A percentile compares a stretch with the other conserved stretches of the same genome.
Evolutionary conservation across 2,797 vertebrate species (phyloP).

Genomic region (Chromis chromis): DNA sequence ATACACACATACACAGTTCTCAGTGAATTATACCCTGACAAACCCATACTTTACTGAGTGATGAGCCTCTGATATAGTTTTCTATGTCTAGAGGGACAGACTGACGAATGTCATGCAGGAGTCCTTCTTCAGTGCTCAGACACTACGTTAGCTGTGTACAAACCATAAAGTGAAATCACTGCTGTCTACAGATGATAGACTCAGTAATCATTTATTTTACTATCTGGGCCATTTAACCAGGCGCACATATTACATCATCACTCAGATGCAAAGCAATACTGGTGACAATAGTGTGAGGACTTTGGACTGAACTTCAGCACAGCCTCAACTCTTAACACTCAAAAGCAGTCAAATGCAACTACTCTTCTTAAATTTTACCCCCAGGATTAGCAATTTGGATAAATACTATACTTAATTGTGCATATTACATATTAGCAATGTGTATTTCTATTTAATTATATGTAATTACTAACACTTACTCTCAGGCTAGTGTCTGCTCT

Average conservation of each 20-base stretch:
- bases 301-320: conserved; percentile 64
- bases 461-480: conserved; percentile 4
- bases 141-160: not conserved
- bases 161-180: conserved; percentile 31
- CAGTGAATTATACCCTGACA: conserved; percentile 22
- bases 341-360: not conserved
- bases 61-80: conserved; percentile 16
- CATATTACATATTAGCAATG: not conserved
- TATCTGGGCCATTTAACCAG: conserved; percentile 27
- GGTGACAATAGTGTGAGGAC: conserved; percentile 52
- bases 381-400: not conserved
- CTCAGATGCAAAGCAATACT: conserved; percentile 22
- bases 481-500: not conserved
- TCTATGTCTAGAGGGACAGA: conserved; percentile 19
- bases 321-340: not conserved
- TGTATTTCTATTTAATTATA: not conserved
- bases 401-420: not conserved
- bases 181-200: conserved; percentile 2
- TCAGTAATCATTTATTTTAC: conserved; percentile 27
- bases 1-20: not conserved
- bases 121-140: conserved; percentile 26
- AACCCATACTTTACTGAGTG: conserved; percentile 27
- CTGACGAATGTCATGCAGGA: conserved; percentile 4
- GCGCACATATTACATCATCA: conserved; percentile 58
- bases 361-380: not conserved